A percentile compares a stretch with the other conserved stretches of the same genome.
These are phyloP conservation scores for Phyto melanocephala DNA, from an alignment of 2,888 invertebrate genomes.

Conservation along the genomic window DNA sequence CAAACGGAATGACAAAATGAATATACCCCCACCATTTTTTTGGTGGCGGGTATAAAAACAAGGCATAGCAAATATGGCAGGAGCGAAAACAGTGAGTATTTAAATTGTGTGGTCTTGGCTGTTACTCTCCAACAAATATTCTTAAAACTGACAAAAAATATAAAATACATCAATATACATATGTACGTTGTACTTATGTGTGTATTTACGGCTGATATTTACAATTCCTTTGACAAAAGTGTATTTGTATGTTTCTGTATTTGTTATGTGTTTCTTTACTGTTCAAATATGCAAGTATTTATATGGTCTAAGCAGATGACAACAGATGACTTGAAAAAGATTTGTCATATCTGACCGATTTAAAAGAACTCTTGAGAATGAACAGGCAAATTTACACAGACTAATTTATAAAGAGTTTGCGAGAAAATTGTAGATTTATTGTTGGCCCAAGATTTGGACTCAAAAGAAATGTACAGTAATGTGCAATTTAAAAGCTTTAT, in stretches of 20 bases:
- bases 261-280: background rate
- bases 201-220: too few relatives aligned
- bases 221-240: background rate
- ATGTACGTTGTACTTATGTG: too few relatives aligned
- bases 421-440: conserved; percentile 10
- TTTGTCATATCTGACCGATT: background rate
- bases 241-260: background rate
- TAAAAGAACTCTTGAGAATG: background rate
- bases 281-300: too few relatives aligned
- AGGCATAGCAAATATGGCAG: too few relatives aligned
- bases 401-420: conserved; percentile 13
- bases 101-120: background rate
- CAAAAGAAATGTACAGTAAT: too few relatives aligned
- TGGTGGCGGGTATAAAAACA: too few relatives aligned
- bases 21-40: too few relatives aligned
- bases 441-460: conserved; percentile 1
- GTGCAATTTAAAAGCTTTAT: too few relatives aligned
- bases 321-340: conserved; percentile 1
- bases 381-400: background rate
- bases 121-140: background rate
- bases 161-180: too few relatives aligned
- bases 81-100: background rate
- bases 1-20: too few relatives aligned
- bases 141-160: background rate
- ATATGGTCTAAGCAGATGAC: background rate